Evolutionary conservation across 2,797 vertebrate genomes (phyloP), one percentile per base, ranked within the genome.

Genomic region (Chrosomus eos): DNA sequence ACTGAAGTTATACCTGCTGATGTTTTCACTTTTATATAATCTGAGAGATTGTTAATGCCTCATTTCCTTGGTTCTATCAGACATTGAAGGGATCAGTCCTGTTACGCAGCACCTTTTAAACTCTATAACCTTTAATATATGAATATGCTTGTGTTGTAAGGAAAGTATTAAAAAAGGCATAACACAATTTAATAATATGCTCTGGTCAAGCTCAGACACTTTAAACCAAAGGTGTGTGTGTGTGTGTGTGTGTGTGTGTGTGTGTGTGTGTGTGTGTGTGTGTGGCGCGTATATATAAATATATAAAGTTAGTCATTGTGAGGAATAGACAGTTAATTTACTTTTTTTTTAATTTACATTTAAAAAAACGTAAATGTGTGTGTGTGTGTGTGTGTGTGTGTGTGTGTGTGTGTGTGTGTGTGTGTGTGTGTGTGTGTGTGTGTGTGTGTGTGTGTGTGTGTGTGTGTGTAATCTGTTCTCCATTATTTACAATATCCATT

Each of bases 1-100:
- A 45, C 31, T 71, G 55, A 75, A 83, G 87, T 83, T 87, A 70
- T 85, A 88, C 67, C 64, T 87, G 72, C 60, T 72, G 53, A 58
- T 58, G 53, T n/a, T 89, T 75, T 76, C 67, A 33, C 70, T 64
- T 84, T 77, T 66, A 84, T 80, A 76, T 72, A 23, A 88, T 80
- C 62, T 80, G 31, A 43, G 58, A 62, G 66, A 51, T 14, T 80
- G 74, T 71, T 76, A 33, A 71, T 64, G 21, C 18, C 18, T 68
- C n/a, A 4, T 58, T 58, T 76, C 7, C 53, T 76, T 76, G 74
- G 55, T 76, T n/a, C 21, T 70, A 51, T 8, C 51, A 40, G 48
- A 67, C 60, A 33, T 4, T 19, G 8, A 36, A 38, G 23, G 14
- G 14, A 72, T 71, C 51, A 23, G 48, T 58, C 48, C 16, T 70